phyloP scores from a whole-genome alignment of 23 tunicate species.

The Oikopleura dioica region DNA sequence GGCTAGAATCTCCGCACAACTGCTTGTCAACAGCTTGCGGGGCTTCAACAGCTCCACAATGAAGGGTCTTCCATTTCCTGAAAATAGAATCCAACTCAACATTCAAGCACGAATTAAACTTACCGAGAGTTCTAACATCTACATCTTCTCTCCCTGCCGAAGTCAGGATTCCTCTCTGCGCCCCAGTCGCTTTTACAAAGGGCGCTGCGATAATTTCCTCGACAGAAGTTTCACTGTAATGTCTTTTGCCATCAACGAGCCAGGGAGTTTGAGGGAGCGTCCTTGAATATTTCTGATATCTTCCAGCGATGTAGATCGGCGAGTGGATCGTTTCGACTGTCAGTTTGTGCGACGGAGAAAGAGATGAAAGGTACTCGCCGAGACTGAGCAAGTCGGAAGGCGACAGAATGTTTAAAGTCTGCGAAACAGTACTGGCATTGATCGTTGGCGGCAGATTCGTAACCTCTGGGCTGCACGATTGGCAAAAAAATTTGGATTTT shows the following conservation, averaged over 20 bases:
- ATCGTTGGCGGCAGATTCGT: not conserved
- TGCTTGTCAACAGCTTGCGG: not conserved
- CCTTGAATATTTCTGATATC: conserved; percentile 58
- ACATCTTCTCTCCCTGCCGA: conserved; percentile 85
- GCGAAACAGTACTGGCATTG: not conserved
- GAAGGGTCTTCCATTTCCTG: conserved; percentile 82
- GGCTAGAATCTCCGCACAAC: too few species aligned
- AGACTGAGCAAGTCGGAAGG: not conserved
- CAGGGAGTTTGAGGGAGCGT: conserved; percentile 83
- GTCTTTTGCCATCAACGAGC: conserved; percentile 39
- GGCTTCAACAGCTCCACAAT: conserved; percentile 46
- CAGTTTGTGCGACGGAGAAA: not conserved
- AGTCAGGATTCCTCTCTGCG: conserved; percentile 28
- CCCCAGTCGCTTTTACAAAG: conserved; percentile 13
- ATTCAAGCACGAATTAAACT: too few species aligned
- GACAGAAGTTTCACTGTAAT: not conserved
- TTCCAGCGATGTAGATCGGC: conserved; percentile 26
- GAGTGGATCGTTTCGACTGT: not conserved
- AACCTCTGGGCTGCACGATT: too few species aligned
- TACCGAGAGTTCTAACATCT: conserved; percentile 85
- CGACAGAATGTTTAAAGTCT: not conserved
- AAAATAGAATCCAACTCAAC: too few species aligned
- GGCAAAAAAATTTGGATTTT: too few species aligned
- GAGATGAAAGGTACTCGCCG: not conserved
- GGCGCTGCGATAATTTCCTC: conserved; percentile 47